Evolutionary conservation across 2,797 vertebrate species (phyloP).

Genomic region (Sphaeramia orbicularis): DNA sequence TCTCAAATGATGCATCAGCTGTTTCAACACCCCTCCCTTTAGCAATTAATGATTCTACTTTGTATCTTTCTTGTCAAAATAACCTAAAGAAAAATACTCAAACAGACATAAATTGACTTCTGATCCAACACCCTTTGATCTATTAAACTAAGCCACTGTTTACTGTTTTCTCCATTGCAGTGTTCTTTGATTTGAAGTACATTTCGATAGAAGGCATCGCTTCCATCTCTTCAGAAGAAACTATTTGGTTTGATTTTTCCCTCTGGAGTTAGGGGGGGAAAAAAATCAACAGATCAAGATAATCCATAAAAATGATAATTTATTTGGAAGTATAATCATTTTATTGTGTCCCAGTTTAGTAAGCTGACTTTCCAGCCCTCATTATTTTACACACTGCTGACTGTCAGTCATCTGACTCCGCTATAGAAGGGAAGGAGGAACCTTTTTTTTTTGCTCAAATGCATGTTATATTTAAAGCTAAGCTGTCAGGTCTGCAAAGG

Average conservation of each 20-base stretch:
- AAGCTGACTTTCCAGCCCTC: conserved; percentile 24
- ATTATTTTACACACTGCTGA: background rate
- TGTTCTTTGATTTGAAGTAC: conserved; percentile 13
- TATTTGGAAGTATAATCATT: conserved; percentile 56
- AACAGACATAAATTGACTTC: background rate
- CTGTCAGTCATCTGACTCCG: conserved; percentile 58
- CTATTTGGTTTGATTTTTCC: conserved; percentile 50
- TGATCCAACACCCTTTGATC: conserved; percentile 13
- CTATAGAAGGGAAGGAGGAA: conserved; percentile 1
- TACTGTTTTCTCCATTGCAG: background rate
- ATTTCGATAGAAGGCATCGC: conserved; percentile 36
- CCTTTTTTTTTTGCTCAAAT: conserved; percentile 9
- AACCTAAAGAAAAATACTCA: conserved; percentile 6
- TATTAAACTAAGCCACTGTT: conserved; percentile 8
- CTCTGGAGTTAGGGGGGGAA: conserved; percentile 38
- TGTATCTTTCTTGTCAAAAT: conserved; percentile 1
- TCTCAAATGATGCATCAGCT: too few species aligned
- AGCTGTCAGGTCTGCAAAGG: conserved; percentile 24
- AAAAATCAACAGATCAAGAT: conserved; percentile 63
- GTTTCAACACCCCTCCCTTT: too few species aligned
- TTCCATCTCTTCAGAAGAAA: conserved; percentile 48
- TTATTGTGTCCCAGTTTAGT: conserved; percentile 52
- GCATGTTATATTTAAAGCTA: conserved; percentile 14
- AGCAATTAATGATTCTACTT: background rate
- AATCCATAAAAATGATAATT: conserved; percentile 57